Evolutionary conservation across 2,113 vertebrate genomes (phyloP), one percentile per base, ranked within the genome.

Genomic region (Sapajus apella): DNA sequence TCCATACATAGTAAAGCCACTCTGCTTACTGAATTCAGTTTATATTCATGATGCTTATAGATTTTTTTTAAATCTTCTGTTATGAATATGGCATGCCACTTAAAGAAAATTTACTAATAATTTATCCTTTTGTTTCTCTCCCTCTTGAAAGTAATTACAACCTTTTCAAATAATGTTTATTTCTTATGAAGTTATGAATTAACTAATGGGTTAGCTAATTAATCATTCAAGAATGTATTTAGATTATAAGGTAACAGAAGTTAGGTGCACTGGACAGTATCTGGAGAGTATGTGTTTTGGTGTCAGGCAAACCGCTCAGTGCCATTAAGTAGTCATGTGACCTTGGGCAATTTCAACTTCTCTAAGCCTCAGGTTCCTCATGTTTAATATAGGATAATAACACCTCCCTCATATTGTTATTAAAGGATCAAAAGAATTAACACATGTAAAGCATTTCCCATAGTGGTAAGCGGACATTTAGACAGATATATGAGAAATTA

Each of bases 121-220:
- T 68, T 43, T 86, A 45, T 20, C 72, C 50, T 96, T 68, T 72
- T 86, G 2, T 87, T 86, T 8, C 40, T 68, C 3, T 75, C 47
- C 47, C 17, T 58, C 55, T 90, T 32, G n/a, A 87, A 90, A 82
- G 40, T 87, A 81, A 81, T 68, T 43, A n/a, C 58, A 68, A 47
- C 58, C 85, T 93, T 93, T n/a, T 68, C 75, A 82, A 55, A 50
- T 87, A 87, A 58, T 17, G 40, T 79, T 84, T 84, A 83, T 73
- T 81, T 85, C 35, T 56, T 76, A 56, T 17, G 68, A 80, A 82
- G 27, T 76, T 85, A 87, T 87, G 61, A 58, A n/a, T 68, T 72
- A 55, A 47, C 61, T 55, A 56, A 45, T 47, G 30, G 30, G 50
- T 73, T 66, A 75, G 58, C 32, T 88, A 75, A 47, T 17, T 61